Base-by-base conservation (phyloP, 2,113 vertebrate genomes). In the Nothobranchius furzeri region DNA sequence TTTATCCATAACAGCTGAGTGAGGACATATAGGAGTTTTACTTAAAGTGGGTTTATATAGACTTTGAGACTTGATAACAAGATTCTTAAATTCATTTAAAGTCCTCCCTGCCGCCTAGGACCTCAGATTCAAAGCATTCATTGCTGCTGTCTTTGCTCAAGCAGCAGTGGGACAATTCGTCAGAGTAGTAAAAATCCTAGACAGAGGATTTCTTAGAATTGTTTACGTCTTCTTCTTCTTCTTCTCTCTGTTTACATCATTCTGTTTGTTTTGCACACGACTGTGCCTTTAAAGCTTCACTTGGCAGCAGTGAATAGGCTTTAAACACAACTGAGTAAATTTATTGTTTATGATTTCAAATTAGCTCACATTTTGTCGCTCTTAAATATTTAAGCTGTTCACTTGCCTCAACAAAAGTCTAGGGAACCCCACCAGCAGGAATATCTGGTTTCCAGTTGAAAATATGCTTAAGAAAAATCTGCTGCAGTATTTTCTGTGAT, bases 21-120 rank as follows among this genome's bases (percentile, higher is more conserved):
- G 43, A 65, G 76, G 77, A 87, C 87, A 85, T 82, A 83, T 74
- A 68, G 71, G 67, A 24, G 53, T 43, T 36, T 45, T 24, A 50
- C 66, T 83, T 75, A 73, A 83, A 66, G 74, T 75, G 69, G 73
- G 75, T 79, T 88, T 86, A 73, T 64, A 79, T 83, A 87, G 86
- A 86, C 90, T 88, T 91, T 87, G 83, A 76, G 82, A 82, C 76
- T 74, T 81, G 87, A 90, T 88, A 91, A 91, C 91, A 88, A 92
- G 88, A 40, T 7, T 4, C 37, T 8, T 40, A 40, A 40, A 40
- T 4, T 7, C 37, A 40, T 9, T 7, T 40, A 8, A 9, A 83
- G 79, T 85, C 20, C n/a, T 17, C 56, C 69, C 75, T 78, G 67
- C 73, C 83, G 82, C 71, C 76, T 62, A 7, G 4, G 37, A 3